Evolutionary conservation across 2,113 vertebrate species (phyloP).

Genomic region (Himantopus leucocephalus): DNA sequence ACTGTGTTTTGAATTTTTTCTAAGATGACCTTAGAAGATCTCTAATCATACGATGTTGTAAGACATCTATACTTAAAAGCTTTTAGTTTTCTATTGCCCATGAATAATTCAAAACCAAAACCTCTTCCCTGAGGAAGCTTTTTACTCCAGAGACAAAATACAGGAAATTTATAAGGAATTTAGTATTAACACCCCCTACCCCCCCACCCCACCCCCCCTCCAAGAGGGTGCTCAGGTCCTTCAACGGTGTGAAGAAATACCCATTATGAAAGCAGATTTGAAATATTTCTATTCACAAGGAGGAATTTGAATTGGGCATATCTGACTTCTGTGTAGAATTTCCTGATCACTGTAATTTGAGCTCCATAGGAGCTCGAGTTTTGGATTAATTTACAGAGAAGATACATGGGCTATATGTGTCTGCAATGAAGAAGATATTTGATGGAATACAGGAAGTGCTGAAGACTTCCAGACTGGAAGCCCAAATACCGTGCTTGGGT

Average conservation of each 20-base stretch:
- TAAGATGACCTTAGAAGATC: not conserved
- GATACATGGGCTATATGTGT: not conserved
- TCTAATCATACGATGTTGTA: not conserved
- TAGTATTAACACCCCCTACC: not conserved
- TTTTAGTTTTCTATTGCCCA: not conserved
- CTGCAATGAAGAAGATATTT: not conserved
- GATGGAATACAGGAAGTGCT: not conserved
- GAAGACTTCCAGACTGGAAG: not conserved
- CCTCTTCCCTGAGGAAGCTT: not conserved
- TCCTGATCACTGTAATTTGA: not conserved
- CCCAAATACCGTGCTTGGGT: not conserved
- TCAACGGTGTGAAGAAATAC: not conserved
- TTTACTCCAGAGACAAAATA: not conserved
- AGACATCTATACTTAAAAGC: not conserved
- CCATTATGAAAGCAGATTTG: not conserved
- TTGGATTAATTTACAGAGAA: not conserved
- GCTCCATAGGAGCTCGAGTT: not conserved
- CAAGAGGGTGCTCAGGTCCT: not conserved
- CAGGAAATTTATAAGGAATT: not conserved
- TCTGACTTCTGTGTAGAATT: not conserved
- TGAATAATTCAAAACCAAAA: not conserved
- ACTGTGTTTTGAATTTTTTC: not conserved
- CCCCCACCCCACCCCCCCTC: fast-evolving
- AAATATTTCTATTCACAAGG: not conserved
- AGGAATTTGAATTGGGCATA: not conserved